A percentile compares a stretch with the other conserved stretches of the same genome.
Evolutionary conservation across 2,888 invertebrate species (phyloP).

Genomic region (Hybos culiciformis): DNA sequence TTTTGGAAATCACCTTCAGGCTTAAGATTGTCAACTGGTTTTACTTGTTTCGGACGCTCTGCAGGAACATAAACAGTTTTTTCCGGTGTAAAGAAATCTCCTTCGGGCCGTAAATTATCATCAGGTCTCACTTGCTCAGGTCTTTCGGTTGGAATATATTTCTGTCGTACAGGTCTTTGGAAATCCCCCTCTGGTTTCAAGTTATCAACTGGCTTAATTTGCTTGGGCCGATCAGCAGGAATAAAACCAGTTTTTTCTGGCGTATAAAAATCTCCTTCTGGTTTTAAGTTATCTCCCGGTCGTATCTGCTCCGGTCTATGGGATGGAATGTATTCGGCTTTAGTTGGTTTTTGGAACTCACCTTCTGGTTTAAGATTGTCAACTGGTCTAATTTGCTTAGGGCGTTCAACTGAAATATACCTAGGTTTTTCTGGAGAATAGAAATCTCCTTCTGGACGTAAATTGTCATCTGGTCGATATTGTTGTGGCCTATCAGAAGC

Average conservation of each 20-base stretch:
- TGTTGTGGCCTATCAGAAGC: conserved; percentile 38
- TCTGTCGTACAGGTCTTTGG: conserved; percentile 28
- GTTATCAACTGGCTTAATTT: conserved; percentile 39
- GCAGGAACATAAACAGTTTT: conserved; percentile 36
- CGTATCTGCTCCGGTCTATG: conserved; percentile 30
- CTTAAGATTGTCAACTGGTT: conserved; percentile 42
- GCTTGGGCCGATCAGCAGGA: conserved; percentile 27
- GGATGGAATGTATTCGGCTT: conserved; percentile 28
- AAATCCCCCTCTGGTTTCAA: conserved; percentile 40
- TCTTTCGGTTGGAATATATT: conserved; percentile 37
- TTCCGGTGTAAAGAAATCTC: conserved; percentile 41
- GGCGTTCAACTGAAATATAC: conserved; percentile 26
- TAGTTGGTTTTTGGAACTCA: conserved; percentile 17
- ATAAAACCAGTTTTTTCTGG: conserved; percentile 33
- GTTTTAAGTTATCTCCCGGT: conserved; percentile 42
- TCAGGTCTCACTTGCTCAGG: conserved; percentile 35
- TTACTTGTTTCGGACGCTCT: conserved; percentile 37
- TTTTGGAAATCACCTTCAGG: conserved; percentile 39
- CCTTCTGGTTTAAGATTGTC: conserved; percentile 36
- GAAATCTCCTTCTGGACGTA: conserved; percentile 44
- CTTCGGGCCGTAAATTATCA: conserved; percentile 46
- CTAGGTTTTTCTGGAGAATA: conserved; percentile 35
- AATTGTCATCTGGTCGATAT: conserved; percentile 38
- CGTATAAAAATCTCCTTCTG: conserved; percentile 44
- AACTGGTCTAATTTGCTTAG: conserved; percentile 36